Conservation (phyloP, 2,797 vertebrate species). For the Novumbra hubbsi region DNA sequence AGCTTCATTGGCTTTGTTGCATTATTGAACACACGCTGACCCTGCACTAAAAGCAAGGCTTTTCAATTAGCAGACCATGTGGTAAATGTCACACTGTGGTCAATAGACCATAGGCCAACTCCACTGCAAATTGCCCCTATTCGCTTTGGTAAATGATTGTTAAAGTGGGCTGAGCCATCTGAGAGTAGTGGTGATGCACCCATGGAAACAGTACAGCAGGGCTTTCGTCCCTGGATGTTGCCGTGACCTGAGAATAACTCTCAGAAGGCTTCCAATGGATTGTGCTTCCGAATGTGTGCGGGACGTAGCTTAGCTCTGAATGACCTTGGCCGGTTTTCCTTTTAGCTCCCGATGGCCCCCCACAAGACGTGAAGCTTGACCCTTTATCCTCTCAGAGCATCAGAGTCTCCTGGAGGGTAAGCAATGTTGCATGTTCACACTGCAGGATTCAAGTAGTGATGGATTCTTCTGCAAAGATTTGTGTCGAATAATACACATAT, state of each 20-base stretch:
- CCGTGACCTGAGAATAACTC: background rate
- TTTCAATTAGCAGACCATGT: conserved; percentile 69
- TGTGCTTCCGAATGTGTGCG: background rate
- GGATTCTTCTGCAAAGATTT: background rate
- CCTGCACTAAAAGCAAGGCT: conserved; percentile 66
- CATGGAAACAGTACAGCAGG: background rate
- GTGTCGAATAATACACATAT: background rate
- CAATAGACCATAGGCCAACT: conserved; percentile 49
- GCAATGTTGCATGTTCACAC: conserved; percentile 2
- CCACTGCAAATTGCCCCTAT: conserved; percentile 48
- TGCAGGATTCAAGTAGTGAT: background rate
- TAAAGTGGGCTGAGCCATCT: background rate
- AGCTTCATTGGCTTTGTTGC: conserved; percentile 54
- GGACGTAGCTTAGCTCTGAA: conserved; percentile 6
- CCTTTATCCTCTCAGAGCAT: conserved; percentile 96
- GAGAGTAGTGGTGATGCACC: background rate
- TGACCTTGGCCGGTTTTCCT: conserved; percentile 33
- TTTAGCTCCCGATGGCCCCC: conserved; percentile 93
- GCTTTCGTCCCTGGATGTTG: background rate
- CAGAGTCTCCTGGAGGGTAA: conserved; percentile 96
- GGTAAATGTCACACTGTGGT: conserved; percentile 65
- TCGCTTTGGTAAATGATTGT: conserved; percentile 9
- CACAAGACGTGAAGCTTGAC: conserved; percentile 94
- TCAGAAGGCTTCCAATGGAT: background rate
- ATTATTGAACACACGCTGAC: conserved; percentile 72